Percentiles rank a stretch among this genome's conserved stretches.
Conservation (phyloP, 37 sponge, comb jelly and placozoan species). For the Cliona cf. orientalis region DNA sequence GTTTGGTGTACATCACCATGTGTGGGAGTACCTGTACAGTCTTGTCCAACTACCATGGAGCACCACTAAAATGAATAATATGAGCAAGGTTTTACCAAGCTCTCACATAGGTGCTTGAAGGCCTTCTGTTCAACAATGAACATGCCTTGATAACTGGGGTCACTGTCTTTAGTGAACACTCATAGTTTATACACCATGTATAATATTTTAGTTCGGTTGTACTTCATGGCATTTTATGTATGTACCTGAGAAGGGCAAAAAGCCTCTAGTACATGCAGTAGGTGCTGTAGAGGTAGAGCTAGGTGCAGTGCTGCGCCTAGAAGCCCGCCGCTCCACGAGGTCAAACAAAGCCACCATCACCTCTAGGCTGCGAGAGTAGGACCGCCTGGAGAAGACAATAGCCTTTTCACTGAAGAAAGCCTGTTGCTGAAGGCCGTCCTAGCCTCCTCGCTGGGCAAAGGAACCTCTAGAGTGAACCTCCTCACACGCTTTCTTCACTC, state of each 20-base stretch:
- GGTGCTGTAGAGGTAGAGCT: too few species aligned
- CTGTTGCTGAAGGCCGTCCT: too few species aligned
- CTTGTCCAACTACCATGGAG: background rate
- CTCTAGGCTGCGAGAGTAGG: background rate
- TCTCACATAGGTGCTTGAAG: background rate
- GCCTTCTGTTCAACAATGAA: background rate
- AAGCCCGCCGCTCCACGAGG: background rate
- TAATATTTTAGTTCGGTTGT: background rate
- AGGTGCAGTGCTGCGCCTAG: too few species aligned
- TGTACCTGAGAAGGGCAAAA: background rate
- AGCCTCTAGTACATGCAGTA: background rate
- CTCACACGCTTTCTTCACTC: too few species aligned
- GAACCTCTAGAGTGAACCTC: too few species aligned
- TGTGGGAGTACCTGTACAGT: background rate
- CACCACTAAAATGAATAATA: background rate
- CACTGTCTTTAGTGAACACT: too few species aligned
- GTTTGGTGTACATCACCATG: background rate
- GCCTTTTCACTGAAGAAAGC: too few species aligned
- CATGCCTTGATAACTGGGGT: too few species aligned
- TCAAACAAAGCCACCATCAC: background rate
- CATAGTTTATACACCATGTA: too few species aligned
- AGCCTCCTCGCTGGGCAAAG: too few species aligned
- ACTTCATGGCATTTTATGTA: background rate
- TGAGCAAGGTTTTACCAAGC: background rate
- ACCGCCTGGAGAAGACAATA: too few species aligned